Base-by-base conservation (phyloP, 2,888 invertebrate genomes). In the Carpatolechia fugitivella region DNA sequence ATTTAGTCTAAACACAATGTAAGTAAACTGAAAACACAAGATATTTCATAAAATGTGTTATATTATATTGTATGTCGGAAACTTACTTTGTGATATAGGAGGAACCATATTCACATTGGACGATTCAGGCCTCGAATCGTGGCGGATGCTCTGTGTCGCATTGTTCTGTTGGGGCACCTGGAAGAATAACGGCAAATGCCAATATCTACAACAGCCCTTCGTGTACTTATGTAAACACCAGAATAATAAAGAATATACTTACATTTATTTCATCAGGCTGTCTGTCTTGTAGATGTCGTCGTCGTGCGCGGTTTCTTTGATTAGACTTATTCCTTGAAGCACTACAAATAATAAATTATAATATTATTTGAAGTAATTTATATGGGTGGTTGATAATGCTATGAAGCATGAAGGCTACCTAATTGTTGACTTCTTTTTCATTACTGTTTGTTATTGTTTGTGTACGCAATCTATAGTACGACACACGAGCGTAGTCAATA, bases 241-340 rank as follows among this genome's bases (percentile, higher is more conserved):
- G 1, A 16, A 6, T 16, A 18, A 18, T 16, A 24, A 24, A 20
- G 5, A 11, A 48, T 52, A 54, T 40, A 72, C 76, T 68, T 72
- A 87, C 88, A 62, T 68, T 77, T 41, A 70, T 78, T 16, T 85
- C 89, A 50, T 87, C 88, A 6, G 77, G 57, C 36, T 76, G 79
- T 24, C 87, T 74, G 11, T 90, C 89, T 56, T 80, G 83, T 0
- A 79, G 64, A 52, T 76, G 87, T 29, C 89, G 73, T 40, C 90
- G 77, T 29, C 89, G 76, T 0, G 76, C 60, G 6, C 89, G 74
- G 54, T 81, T 85, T 47, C 88, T 78, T 60, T 87, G 90, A 60
- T 89, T 89, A 1, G 84, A 85, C 59, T 89, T 88, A 56, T 78
- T 86, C 62, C 88, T 77, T 16, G 85, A 85, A 16, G 81, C 80